Conservation (phyloP, 1,140 invertebrate genomes). For the Dysdera silvatica region DNA sequence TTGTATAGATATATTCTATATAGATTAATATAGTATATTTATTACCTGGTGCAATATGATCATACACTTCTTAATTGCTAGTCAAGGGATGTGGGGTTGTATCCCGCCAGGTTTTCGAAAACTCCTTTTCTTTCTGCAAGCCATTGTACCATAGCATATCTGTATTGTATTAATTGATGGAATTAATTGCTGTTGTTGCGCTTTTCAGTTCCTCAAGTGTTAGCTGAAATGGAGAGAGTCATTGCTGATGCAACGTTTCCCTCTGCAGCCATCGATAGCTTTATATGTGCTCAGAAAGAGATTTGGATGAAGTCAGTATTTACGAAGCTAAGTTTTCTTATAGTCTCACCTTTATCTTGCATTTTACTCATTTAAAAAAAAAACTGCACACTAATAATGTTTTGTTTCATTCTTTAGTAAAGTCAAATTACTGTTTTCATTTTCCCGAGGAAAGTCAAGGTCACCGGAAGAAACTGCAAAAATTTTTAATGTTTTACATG, state of each 20-base stretch:
- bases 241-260: conserved; percentile 42
- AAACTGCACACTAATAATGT: conserved; percentile 9
- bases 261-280: conserved; percentile 41
- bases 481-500: conserved; percentile 44
- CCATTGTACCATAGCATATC: too few relatives aligned
- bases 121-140: too few relatives aligned
- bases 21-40: too few relatives aligned
- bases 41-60: too few relatives aligned
- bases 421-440: conserved; percentile 47
- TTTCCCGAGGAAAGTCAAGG: conserved; percentile 43
- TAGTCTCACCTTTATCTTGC: background rate
- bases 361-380: background rate
- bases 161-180: too few relatives aligned
- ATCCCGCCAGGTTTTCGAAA: too few relatives aligned
- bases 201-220: conserved; percentile 42
- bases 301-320: conserved; percentile 49
- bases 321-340: too few relatives aligned
- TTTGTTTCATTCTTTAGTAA: conserved; percentile 40
- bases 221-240: conserved; percentile 42
- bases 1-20: too few relatives aligned
- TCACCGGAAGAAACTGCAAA: conserved; percentile 43
- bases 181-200: too few relatives aligned
- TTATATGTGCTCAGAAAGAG: conserved; percentile 45
- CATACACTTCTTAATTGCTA: too few relatives aligned
- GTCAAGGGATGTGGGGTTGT: too few relatives aligned